Percentiles rank a stretch among this genome's conserved stretches.
These are phyloP conservation scores for Mesocentrotus franciscanus DNA, from an alignment of 53 echinoderm and acorn worm species.

Conservation along the genomic window DNA sequence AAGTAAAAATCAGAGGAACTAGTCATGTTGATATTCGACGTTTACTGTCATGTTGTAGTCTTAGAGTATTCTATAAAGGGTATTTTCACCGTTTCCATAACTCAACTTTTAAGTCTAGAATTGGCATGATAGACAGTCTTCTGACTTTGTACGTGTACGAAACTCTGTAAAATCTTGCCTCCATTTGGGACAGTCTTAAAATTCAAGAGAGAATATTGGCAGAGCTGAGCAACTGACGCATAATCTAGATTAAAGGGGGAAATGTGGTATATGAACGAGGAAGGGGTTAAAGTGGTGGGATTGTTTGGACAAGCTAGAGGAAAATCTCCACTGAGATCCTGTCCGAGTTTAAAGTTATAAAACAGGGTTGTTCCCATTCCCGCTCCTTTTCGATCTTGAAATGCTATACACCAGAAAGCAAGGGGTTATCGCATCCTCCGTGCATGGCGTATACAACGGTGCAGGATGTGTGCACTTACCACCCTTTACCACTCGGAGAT, in stretches of 20 bases:
- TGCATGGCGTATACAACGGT: background rate
- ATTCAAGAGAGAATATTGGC: background rate
- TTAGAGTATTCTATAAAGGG: no score
- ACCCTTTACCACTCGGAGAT: background rate
- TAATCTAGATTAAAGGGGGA: constrained; percentile 35
- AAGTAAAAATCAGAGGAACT: background rate
- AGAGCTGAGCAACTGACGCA: background rate
- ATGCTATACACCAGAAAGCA: background rate
- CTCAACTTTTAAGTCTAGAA: background rate
- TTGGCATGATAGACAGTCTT: background rate
- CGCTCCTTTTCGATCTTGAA: background rate
- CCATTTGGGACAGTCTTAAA: background rate
- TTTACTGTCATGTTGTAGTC: no score
- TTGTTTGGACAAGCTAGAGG: constrained; percentile 31
- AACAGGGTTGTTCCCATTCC: background rate
- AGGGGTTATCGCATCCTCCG: background rate
- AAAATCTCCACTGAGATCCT: constrained; percentile 22
- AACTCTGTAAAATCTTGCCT: background rate
- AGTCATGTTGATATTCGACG: no score
- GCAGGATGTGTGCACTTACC: background rate
- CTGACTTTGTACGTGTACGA: no score
- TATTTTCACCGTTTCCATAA: background rate
- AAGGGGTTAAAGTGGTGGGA: constrained; percentile 38
- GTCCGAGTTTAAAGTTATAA: constrained; percentile 28
- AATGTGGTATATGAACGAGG: constrained; percentile 2